These are phyloP conservation scores for Poecilia gillii DNA, from an alignment of 2,797 vertebrate species.

Conservation along the genomic window DNA sequence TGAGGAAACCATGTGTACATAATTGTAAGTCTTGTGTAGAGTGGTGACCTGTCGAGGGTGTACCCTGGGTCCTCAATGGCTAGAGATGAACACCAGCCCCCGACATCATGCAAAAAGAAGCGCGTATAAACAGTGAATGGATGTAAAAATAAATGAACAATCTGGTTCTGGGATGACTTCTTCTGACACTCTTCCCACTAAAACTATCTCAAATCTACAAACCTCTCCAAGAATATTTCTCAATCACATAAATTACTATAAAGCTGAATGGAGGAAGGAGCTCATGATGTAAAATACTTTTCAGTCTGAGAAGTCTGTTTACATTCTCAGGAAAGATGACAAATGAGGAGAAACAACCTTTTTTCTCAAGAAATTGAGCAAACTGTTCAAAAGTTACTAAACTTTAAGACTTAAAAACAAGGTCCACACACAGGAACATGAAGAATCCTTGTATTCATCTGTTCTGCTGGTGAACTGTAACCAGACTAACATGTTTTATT, in stretches of 20 bases:
- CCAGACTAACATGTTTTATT: neutral
- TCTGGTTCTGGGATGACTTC: neutral
- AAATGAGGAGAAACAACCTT: neutral
- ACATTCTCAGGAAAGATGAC: neutral
- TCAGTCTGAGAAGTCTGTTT: neutral
- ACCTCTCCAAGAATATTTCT: neutral
- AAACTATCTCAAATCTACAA: neutral
- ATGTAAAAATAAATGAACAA: neutral
- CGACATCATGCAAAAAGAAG: neutral
- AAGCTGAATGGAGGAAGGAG: neutral
- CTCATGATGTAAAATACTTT: neutral
- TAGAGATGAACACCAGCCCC: too few relatives aligned
- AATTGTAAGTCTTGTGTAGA: neutral
- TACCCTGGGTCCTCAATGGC: neutral
- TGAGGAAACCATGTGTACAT: neutral
- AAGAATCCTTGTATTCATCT: constrained; percentile 23
- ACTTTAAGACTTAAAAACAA: neutral
- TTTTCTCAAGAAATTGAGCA: neutral
- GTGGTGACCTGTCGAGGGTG: neutral
- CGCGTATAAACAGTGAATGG: neutral
- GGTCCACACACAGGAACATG: neutral
- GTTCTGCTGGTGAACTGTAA: constrained; percentile 3
- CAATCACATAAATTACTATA: neutral
- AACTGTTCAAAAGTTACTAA: too few relatives aligned
- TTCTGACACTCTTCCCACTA: neutral